Evolutionary conservation across 1,140 invertebrate species (phyloP).

Genomic region (Orchestia grillus): DNA sequence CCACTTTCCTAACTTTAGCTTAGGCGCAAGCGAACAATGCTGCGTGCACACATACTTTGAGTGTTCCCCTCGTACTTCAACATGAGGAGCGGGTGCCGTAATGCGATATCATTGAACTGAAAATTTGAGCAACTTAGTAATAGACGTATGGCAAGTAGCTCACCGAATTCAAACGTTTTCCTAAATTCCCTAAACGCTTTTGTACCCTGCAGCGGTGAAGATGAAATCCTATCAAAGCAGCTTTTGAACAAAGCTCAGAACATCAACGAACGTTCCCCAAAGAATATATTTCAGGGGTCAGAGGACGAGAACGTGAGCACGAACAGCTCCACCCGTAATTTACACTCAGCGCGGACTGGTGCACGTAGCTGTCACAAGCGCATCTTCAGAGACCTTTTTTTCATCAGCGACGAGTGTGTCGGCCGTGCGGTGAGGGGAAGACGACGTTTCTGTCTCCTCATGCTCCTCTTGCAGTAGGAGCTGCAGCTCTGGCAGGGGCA

Average conservation of each 20-base stretch:
- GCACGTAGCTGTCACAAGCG: background rate
- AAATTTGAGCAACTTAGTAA: background rate
- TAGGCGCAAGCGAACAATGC: no score
- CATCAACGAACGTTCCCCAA: background rate
- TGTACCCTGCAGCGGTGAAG: background rate
- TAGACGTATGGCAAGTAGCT: background rate
- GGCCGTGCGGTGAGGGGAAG: background rate
- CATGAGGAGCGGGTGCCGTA: background rate
- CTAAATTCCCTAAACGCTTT: background rate
- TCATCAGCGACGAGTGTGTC: background rate
- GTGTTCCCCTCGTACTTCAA: background rate
- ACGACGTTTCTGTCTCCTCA: background rate
- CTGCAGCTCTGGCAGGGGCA: slow-evolving; percentile 35
- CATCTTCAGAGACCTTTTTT: background rate
- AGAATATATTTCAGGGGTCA: background rate
- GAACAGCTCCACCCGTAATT: background rate
- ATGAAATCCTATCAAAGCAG: background rate
- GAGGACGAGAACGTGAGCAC: background rate
- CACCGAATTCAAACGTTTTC: background rate
- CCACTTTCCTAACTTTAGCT: no score
- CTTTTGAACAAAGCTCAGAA: background rate
- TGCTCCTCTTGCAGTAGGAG: slow-evolving; percentile 24
- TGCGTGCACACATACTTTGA: background rate
- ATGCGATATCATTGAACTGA: background rate
- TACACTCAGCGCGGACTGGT: background rate